Conservation (phyloP, 2,888 invertebrate species). For the Zygaena filipendulae region DNA sequence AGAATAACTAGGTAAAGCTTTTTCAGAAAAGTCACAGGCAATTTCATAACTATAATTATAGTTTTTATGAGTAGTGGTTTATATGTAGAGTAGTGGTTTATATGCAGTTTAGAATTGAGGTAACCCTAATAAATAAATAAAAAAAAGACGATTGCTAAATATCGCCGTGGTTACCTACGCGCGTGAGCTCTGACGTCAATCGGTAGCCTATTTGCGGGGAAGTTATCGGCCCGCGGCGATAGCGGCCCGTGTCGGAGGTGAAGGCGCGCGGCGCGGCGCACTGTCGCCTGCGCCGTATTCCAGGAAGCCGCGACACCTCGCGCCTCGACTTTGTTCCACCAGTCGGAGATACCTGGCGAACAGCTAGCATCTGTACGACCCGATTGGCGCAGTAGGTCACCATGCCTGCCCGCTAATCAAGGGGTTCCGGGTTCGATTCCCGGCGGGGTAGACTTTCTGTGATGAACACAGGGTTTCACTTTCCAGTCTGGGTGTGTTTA, state of each 20-base stretch:
- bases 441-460: too few species aligned
- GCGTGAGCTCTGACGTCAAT: constrained; percentile 43
- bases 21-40: too few species aligned
- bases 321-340: too few species aligned
- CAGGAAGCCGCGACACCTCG: constrained; percentile 27
- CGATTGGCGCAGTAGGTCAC: too few species aligned
- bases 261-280: constrained; percentile 42
- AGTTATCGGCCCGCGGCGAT: constrained; percentile 30
- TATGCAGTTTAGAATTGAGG: not conserved
- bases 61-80: not conserved
- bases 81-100: not conserved
- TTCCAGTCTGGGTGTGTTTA: too few species aligned
- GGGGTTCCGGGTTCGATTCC: too few species aligned
- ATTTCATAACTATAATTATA: too few species aligned
- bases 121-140: not conserved
- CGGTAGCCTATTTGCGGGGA: constrained; percentile 47
- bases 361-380: too few species aligned
- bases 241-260: constrained; percentile 36
- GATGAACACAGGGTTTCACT: too few species aligned
- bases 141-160: not conserved
- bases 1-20: too few species aligned
- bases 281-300: constrained; percentile 27
- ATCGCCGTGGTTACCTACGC: not conserved
- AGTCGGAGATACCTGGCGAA: too few species aligned
- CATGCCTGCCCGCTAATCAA: too few species aligned